Conservation (phyloP, 2,113 vertebrate species). For the Amblyornis subalaris region DNA sequence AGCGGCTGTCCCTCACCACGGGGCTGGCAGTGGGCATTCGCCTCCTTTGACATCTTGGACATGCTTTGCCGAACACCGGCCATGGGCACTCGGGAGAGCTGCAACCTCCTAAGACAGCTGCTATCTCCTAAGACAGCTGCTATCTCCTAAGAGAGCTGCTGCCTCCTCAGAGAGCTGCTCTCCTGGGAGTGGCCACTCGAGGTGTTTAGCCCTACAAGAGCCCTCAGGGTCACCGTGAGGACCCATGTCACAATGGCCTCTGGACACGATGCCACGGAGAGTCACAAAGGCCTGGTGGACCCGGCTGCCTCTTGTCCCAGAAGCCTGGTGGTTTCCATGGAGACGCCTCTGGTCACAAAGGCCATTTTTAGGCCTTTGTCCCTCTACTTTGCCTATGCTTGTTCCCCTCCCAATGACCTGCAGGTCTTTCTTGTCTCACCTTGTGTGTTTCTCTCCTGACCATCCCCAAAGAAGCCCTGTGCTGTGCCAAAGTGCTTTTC, state of each 20-base stretch:
- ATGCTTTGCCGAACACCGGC: background rate
- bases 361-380: background rate
- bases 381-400: rapidly evolving
- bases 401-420: rapidly evolving
- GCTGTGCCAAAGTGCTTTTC: background rate
- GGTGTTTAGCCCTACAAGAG: no score
- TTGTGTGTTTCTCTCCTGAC: background rate
- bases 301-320: background rate
- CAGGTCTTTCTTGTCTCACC: background rate
- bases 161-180: background rate
- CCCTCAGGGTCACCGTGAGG: background rate
- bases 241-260: background rate
- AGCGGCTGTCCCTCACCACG: rapidly evolving
- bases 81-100: background rate
- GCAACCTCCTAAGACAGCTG: background rate
- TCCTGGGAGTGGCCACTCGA: background rate
- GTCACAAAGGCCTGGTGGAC: background rate
- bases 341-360: no score
- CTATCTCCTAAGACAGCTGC: background rate
- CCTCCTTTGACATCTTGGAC: rapidly evolving
- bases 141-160: background rate
- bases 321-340: rapidly evolving
- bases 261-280: background rate
- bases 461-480: background rate
- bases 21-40: rapidly evolving